Percentiles rank a stretch among this genome's conserved stretches.
These are phyloP conservation scores for Caracal caracal DNA, from an alignment of 2,113 vertebrate genomes.

Conservation along the genomic window DNA sequence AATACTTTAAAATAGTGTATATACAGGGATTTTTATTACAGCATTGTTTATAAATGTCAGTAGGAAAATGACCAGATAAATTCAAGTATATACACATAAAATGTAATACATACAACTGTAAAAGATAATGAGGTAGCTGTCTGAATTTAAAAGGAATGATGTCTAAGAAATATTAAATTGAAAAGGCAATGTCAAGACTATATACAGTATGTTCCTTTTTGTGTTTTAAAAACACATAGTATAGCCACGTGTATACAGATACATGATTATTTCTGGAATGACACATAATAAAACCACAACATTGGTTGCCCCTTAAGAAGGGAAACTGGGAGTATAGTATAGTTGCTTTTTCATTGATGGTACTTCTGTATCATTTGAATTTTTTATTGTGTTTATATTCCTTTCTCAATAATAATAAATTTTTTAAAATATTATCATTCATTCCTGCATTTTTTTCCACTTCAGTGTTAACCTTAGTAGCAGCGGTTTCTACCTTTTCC, in stretches of 20 bases:
- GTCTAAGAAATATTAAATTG: slow-evolving; percentile 20
- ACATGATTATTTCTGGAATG: slow-evolving; percentile 19
- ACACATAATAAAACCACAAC: not conserved
- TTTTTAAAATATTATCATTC: not conserved
- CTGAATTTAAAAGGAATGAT: slow-evolving; percentile 7
- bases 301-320: not conserved
- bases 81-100: not conserved
- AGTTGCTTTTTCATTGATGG: not conserved
- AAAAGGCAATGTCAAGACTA: not conserved
- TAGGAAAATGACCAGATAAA: slow-evolving; percentile 16
- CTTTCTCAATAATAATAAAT: slow-evolving; percentile 31
- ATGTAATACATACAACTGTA: not conserved
- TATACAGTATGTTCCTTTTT: not conserved
- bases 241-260: not conserved
- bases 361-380: not conserved
- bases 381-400: not conserved
- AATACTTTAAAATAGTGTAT: not conserved
- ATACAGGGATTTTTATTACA: slow-evolving; percentile 10
- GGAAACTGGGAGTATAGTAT: not conserved
- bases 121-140: not conserved
- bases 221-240: slow-evolving; percentile 17
- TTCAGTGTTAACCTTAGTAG: not conserved
- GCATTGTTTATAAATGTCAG: slow-evolving; percentile 44
- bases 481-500: not conserved
- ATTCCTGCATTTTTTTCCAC: not conserved